These are phyloP conservation scores for Greenwoodochromis staneri DNA, from an alignment of 2,113 vertebrate species.

Conservation along the genomic window DNA sequence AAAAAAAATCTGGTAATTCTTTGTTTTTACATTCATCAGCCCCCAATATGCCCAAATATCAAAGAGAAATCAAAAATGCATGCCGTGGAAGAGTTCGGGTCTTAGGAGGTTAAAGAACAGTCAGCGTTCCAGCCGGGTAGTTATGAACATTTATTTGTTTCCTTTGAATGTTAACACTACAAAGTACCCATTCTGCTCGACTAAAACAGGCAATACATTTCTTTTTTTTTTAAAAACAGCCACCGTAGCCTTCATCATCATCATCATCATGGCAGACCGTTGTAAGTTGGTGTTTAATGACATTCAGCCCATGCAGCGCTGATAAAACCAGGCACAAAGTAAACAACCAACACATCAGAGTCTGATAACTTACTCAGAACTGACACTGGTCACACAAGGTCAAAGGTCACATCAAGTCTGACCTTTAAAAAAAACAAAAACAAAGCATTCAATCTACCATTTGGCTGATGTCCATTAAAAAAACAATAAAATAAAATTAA, in stretches of 20 bases:
- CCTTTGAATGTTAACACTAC: slow-evolving; percentile 31
- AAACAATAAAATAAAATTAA: neutral
- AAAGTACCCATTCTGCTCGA: slow-evolving; percentile 26
- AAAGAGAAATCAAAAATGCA: neutral
- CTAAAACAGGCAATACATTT: slow-evolving; percentile 25
- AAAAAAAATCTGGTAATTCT: neutral
- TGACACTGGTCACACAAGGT: neutral
- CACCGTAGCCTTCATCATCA: neutral
- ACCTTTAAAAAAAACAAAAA: accelerated
- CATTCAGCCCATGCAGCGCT: slow-evolving; percentile 19
- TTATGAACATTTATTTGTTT: slow-evolving; percentile 57
- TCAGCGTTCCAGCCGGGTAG: neutral
- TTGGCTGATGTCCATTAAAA: neutral
- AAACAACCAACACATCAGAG: neutral
- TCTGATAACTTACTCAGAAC: neutral
- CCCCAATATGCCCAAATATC: neutral
- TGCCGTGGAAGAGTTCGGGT: accelerated
- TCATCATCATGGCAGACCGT: neutral
- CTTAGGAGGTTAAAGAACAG: neutral
- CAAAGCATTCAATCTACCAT: neutral
- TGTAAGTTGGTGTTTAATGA: neutral
- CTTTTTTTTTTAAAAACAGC: neutral
- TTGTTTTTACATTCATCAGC: neutral
- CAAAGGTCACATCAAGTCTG: neutral
- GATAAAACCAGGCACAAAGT: neutral